Evolutionary conservation across 2,797 vertebrate species (phyloP), one percentile per base, ranked within the genome.

Genomic region (Rousettus madagascariensis): DNA sequence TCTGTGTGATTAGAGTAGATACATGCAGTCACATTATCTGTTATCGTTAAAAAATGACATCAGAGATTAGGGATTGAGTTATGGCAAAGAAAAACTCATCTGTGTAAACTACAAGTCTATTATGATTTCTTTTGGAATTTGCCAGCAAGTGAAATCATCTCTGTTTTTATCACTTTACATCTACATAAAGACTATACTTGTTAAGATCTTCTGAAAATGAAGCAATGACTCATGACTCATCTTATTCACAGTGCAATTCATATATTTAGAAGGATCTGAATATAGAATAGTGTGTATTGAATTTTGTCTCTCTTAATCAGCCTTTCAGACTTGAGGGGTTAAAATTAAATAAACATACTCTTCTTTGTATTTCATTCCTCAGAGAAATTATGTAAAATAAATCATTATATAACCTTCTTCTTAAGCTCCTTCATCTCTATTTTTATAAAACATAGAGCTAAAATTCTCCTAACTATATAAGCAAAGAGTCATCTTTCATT

Each of bases 111-210:
- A n/a, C 49, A 86, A 86, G 22, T 72, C 38, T 78, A 72, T 61
- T 83, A 94, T 26, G 43, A 75, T 78, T 91, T 96, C 36, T 87
- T 95, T 69, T 63, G 36, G 75, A 91, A 77, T 77, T 90, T 94
- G 1, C n/a, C 53, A 77, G 53, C 61, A 93, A 57, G 13, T 95
- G 74, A 84, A 91, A 69, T 71, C 1, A 83, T 87, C 46, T 83
- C 38, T 71, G 46, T 33, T 91, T 72, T 72, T 83, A 68, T 12
- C 20, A n/a, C 78, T 84, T 83, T 87, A 19, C 65, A 91, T 71
- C 36, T 91, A 55, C 28, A 71, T 33, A 38, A 77, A 12, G 15
- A 86, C 46, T 83, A 59, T 30, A 65, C 24, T 83, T 80, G 30
- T 74, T 83, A 55, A 74, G 36, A 46, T 51, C 51, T 75, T 83